Conservation (phyloP, 2,797 vertebrate species). For the Neosalanx taihuensis region DNA sequence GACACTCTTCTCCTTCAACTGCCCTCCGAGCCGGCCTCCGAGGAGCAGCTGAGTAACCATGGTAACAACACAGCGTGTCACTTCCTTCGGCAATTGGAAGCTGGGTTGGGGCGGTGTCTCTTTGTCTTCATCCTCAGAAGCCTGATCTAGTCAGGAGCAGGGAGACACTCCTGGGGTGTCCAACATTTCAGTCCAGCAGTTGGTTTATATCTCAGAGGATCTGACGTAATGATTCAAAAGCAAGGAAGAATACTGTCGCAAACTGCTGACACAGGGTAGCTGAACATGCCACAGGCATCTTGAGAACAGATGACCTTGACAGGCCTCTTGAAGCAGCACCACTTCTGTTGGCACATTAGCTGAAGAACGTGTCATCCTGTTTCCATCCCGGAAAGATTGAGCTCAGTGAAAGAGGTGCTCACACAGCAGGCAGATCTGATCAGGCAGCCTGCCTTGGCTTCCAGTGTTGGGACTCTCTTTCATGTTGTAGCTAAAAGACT, state of each 20-base stretch:
- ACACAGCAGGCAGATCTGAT: too few species aligned
- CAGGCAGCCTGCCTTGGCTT: too few species aligned
- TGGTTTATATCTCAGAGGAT: constrained; percentile 1
- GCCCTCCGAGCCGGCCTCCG: not conserved
- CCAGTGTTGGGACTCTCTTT: too few species aligned
- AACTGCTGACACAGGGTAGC: not conserved
- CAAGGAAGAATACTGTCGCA: not conserved
- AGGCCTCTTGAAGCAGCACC: not conserved
- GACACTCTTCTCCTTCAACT: constrained; percentile 4
- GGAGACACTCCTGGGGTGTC: not conserved
- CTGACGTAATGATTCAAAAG: not conserved
- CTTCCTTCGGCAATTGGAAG: constrained; percentile 17
- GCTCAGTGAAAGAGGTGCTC: too few species aligned
- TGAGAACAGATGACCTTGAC: not conserved
- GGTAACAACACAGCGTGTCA: constrained; percentile 48
- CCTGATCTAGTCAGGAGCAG: constrained; percentile 4
- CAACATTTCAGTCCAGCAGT: too few species aligned
- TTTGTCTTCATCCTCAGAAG: constrained; percentile 23
- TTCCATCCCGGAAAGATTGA: not conserved
- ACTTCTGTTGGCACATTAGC: constrained; percentile 11
- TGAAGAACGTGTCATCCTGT: constrained; percentile 3
- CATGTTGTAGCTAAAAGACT: too few species aligned
- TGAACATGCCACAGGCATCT: not conserved
- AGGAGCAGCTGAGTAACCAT: constrained; percentile 43
- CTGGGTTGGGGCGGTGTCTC: constrained; percentile 8